Evolutionary conservation across 2,797 vertebrate species (phyloP), one percentile per base, ranked within the genome.

Genomic region (Sardinella longiceps): DNA sequence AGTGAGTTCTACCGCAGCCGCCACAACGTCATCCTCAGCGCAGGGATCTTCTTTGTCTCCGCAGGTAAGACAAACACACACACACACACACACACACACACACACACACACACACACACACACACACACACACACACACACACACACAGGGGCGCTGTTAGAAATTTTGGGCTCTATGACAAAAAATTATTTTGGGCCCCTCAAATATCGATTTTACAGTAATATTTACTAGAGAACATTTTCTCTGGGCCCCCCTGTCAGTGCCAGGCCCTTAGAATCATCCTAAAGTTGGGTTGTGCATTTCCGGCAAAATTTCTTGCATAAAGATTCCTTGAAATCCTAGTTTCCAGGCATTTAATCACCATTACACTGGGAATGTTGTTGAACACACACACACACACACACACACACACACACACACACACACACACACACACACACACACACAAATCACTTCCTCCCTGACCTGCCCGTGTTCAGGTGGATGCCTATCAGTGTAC

Each of bases 1-100:
- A 99, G 98, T 5, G 98, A 99, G 95, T 99, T 99, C 93, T 99
- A 99, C 95, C 96, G 98, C 89, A 99, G 96, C 93, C 95, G 97
- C 91, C 97, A 99, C 95, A 99, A 98, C 4, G 98, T 99, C 92
- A 99, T 99, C 92, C 97, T 99, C 93, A 99, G 98, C 0, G 98
- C 98, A 0, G 98, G 98, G 86, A 99, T 99, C 94, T 99, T 99
- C 92, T 99, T 99, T 0, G 97, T 99, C 87, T 99, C 98, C 0
- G 98, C 98, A 95, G 98, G 98, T 99, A 90, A 93, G 94, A 81
- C 37, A 33, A 6, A 63, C 28, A 37, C 63, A 70, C 56, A 28
- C 30, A 37, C 12, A 37, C 12, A 18, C 12, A 37, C 33, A 20
- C 6, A 23, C 66, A 39, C 33, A 39, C 14, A 74, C 30, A 37